Evolutionary conservation across 2,888 invertebrate genomes (phyloP).

Genomic region (Byasa hedistus): DNA sequence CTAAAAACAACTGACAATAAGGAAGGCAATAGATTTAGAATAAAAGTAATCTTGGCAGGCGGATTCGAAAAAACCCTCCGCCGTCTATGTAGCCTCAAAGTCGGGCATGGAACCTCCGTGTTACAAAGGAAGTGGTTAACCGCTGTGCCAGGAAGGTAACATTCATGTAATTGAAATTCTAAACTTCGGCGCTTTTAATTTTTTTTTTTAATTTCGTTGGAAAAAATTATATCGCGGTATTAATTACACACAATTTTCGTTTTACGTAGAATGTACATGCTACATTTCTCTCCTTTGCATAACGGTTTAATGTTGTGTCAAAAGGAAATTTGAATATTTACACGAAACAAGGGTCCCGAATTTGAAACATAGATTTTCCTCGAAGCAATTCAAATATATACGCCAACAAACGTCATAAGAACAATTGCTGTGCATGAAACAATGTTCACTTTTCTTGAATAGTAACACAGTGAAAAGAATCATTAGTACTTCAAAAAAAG

Average conservation of each 20-base stretch:
- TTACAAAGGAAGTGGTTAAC: not conserved
- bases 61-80: not conserved
- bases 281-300: slow-evolving; percentile 13
- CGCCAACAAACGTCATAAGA: no score
- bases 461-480: no score
- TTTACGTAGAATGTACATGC: slow-evolving; percentile 9
- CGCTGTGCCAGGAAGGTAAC: not conserved
- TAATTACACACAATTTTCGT: not conserved
- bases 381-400: no score
- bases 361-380: not conserved
- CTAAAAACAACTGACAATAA: no score
- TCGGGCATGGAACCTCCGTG: not conserved
- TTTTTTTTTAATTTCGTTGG: no score
- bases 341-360: slow-evolving; percentile 1
- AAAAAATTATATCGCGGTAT: not conserved
- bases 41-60: not conserved
- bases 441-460: no score
- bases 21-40: no score
- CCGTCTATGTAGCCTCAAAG: not conserved
- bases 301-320: slow-evolving; percentile 21
- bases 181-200: no score
- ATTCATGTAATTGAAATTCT: no score
- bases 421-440: no score
- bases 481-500: no score
- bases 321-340: slow-evolving; percentile 14